These are phyloP conservation scores for Onchidella celtica DNA, from an alignment of 2,888 invertebrate genomes.

Conservation along the genomic window DNA sequence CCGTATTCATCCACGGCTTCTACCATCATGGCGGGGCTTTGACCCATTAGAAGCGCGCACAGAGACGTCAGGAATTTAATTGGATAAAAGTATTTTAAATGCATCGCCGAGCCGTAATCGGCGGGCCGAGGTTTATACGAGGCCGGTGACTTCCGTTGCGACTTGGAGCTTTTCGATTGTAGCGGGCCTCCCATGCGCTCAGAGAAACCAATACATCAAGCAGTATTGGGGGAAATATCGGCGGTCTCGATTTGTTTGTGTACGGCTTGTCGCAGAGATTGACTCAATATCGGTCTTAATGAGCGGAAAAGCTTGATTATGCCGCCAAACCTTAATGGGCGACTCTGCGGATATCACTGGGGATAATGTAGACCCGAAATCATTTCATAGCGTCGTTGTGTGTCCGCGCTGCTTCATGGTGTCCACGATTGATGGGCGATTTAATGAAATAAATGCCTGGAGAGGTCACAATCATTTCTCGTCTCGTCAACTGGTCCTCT, in stretches of 20 bases:
- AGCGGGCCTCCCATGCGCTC: constrained; percentile 31
- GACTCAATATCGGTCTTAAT: constrained; percentile 46
- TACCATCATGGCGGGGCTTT: constrained; percentile 43
- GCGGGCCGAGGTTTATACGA: constrained; percentile 47
- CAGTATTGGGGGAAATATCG: constrained; percentile 30
- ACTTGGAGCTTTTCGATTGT: constrained; percentile 27
- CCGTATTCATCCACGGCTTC: constrained; percentile 46
- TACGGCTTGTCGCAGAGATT: constrained; percentile 37
- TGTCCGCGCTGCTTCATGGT: background rate
- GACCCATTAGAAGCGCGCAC: constrained; percentile 40
- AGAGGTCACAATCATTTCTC: constrained; percentile 14
- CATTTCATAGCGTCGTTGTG: constrained; percentile 29
- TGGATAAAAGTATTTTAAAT: constrained; percentile 54
- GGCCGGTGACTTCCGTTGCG: constrained; percentile 42
- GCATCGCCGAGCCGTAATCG: constrained; percentile 47
- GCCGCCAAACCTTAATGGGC: constrained; percentile 24
- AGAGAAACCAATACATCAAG: constrained; percentile 49
- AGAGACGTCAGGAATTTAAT: constrained; percentile 51
- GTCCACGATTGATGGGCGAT: constrained; percentile 31
- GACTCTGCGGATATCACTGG: constrained; percentile 32
- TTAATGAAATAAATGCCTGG: constrained; percentile 40
- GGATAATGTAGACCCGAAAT: constrained; percentile 40
- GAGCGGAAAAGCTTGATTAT: constrained; percentile 44
- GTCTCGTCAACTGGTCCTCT: background rate
- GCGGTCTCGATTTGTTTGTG: constrained; percentile 50